phyloP scores from a whole-genome alignment of 2,797 vertebrate genomes.

The Brotula barbata region DNA sequence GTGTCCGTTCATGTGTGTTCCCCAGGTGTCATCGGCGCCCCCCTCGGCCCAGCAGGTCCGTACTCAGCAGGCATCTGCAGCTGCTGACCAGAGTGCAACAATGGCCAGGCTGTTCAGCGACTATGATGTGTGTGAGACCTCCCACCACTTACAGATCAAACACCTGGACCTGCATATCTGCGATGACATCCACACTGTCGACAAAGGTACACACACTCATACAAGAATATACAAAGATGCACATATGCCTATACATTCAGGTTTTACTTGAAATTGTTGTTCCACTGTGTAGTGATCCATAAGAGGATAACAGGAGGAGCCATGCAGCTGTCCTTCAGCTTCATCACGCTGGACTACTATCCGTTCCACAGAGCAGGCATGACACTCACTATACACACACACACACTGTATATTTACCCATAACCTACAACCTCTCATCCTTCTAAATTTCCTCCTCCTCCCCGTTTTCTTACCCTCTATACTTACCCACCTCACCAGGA shows the following conservation, averaged over 20 bases:
- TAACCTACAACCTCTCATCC: not conserved
- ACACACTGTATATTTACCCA: too few relatives aligned
- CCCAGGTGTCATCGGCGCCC: constrained; percentile 81
- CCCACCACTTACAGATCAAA: constrained; percentile 95
- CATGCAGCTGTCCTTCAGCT: constrained; percentile 97
- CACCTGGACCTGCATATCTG: constrained; percentile 98
- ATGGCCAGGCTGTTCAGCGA: constrained; percentile 90
- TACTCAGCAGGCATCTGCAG: constrained; percentile 81
- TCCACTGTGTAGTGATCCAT: constrained; percentile 77
- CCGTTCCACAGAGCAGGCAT: constrained; percentile 96
- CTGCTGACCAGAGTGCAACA: constrained; percentile 86
- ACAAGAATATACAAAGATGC: not conserved
- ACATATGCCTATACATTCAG: not conserved
- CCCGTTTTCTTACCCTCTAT: not conserved
- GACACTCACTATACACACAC: too few relatives aligned
- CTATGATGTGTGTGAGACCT: constrained; percentile 95
- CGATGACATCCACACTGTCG: constrained; percentile 92
- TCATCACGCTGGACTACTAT: constrained; percentile 95
- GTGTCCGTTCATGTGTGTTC: not conserved
- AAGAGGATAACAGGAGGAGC: constrained; percentile 93
- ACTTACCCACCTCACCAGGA: constrained; percentile 71
- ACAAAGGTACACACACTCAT: constrained; percentile 83
- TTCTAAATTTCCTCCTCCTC: not conserved
- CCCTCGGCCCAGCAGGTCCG: constrained; percentile 87
- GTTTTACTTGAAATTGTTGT: not conserved